phyloP scores from a whole-genome alignment of 2,113 vertebrate species.

The Terrapene triunguis region DNA sequence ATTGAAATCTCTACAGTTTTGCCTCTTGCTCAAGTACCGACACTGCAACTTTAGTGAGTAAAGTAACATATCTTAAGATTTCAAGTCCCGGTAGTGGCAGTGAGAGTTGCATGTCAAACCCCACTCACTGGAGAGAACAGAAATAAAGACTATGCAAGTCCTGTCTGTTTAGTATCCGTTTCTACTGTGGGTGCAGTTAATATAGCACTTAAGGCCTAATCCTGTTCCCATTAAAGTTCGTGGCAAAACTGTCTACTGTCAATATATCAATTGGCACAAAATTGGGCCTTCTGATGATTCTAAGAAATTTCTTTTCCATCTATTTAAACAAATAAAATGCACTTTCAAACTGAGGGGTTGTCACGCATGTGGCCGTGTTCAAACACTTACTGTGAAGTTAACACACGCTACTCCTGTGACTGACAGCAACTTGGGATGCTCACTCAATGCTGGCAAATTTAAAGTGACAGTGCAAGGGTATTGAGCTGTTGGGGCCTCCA shows the following conservation, averaged over 20 bases:
- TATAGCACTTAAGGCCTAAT: background rate
- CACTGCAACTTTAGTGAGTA: background rate
- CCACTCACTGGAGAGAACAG: constrained; percentile 37
- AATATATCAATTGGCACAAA: constrained; percentile 30
- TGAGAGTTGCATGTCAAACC: constrained; percentile 12
- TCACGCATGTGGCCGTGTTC: constrained; percentile 3
- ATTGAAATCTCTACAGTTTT: background rate
- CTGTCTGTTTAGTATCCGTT: constrained; percentile 1
- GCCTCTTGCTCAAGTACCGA: background rate
- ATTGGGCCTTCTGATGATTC: constrained; percentile 22
- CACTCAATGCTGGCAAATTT: constrained; percentile 8
- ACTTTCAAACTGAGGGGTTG: constrained; percentile 12
- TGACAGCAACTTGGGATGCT: constrained; percentile 27
- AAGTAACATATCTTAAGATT: background rate
- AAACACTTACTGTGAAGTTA: constrained; percentile 15
- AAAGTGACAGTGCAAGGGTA: constrained; percentile 1
- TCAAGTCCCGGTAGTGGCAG: background rate
- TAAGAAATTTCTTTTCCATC: constrained; percentile 26
- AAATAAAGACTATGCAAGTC: constrained; percentile 26
- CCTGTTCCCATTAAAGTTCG: background rate
- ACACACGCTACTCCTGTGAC: background rate
- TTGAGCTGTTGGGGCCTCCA: background rate
- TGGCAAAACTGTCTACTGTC: constrained; percentile 22
- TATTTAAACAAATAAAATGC: constrained; percentile 32
- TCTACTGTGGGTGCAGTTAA: constrained; percentile 9